Conservation (phyloP, 1,140 invertebrate genomes). For the Metopolophium dirhodum region DNA sequence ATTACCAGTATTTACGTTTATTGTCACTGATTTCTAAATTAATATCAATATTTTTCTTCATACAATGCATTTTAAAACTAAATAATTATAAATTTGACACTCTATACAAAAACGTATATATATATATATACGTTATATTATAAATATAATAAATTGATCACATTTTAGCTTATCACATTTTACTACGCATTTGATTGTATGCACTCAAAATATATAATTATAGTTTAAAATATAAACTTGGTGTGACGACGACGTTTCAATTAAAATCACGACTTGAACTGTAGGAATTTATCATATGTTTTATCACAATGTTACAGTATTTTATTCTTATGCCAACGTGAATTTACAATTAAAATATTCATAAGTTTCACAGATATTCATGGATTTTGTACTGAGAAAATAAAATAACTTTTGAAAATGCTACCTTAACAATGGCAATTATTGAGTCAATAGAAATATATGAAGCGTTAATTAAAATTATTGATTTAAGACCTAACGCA, state of each 20-base stretch:
- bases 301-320: not conserved
- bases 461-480: not conserved
- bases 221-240: not conserved
- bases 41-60: not conserved
- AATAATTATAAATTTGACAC: not conserved
- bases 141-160: not conserved
- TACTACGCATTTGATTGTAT: not conserved
- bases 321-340: not conserved
- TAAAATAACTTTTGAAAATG: not conserved
- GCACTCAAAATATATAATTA: not conserved
- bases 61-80: not conserved
- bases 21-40: not conserved
- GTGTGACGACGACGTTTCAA: not conserved
- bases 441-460: not conserved
- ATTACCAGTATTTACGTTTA: too few relatives aligned
- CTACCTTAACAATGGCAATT: not conserved
- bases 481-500: not conserved
- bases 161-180: too few relatives aligned
- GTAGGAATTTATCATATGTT: not conserved
- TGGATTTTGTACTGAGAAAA: not conserved
- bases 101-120: too few relatives aligned
- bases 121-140: too few relatives aligned
- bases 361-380: not conserved
- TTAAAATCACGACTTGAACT: not conserved
- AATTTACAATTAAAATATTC: not conserved